Percentiles rank a stretch among this genome's conserved stretches.
These are phyloP conservation scores for Aphaenogaster rudis DNA, from an alignment of 1,140 invertebrate genomes.

Conservation along the genomic window DNA sequence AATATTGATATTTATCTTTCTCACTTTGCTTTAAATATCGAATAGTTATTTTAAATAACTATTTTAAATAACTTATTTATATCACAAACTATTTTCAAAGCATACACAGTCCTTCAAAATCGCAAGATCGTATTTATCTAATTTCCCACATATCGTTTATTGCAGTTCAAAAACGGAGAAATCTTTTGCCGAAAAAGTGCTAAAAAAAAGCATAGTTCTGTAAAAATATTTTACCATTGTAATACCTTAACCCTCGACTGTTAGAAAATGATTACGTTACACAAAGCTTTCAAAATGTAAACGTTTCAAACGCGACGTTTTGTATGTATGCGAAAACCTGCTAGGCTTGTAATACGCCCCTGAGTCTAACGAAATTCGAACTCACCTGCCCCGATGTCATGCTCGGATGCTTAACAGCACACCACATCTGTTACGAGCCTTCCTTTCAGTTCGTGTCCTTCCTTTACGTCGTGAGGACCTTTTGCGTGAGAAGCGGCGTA, in stretches of 20 bases:
- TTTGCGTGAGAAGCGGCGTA: neutral
- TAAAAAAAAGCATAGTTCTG: neutral
- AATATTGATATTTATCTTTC: neutral
- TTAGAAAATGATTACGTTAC: neutral
- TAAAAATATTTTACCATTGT: neutral
- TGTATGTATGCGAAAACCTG: neutral
- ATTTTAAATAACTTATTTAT: neutral
- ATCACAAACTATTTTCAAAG: neutral
- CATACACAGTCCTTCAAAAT: neutral
- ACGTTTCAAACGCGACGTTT: neutral
- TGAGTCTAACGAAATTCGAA: conserved; percentile 79
- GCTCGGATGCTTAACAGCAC: conserved; percentile 76
- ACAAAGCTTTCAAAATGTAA: neutral
- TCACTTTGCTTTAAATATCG: neutral
- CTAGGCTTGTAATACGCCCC: conserved; percentile 64
- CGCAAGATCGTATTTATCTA: neutral
- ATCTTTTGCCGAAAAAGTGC: neutral
- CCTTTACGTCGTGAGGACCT: conserved; percentile 75
- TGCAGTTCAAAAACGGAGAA: neutral
- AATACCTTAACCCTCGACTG: neutral
- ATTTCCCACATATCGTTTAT: neutral
- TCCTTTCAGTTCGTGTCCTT: conserved; percentile 80
- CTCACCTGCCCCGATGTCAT: conserved; percentile 82
- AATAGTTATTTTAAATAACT: neutral
- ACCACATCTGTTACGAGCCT: conserved; percentile 81